Evolutionary conservation across 2,797 vertebrate species (phyloP).

Genomic region (Apodemus agrarius): DNA sequence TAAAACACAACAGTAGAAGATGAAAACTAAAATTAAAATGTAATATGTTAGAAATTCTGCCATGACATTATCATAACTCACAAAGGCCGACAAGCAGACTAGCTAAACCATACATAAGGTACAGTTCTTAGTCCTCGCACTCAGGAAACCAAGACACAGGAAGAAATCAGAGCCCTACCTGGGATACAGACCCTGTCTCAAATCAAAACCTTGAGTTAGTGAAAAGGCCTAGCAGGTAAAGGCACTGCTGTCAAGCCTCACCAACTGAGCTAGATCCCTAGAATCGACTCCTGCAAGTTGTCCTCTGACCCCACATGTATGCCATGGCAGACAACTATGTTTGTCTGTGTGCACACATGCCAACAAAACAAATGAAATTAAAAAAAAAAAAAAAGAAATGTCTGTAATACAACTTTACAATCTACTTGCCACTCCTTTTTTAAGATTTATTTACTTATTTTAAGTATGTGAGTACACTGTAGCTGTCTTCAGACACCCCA

Average conservation of each 20-base stretch:
- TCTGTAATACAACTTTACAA: neutral
- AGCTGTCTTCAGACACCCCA: too few relatives aligned
- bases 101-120: neutral
- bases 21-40: neutral
- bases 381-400: neutral
- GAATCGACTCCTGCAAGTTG: neutral
- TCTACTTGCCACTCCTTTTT: neutral
- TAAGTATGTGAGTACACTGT: too few relatives aligned
- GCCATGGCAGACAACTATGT: neutral
- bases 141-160: neutral
- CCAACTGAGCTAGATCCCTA: neutral
- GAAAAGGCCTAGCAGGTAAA: neutral
- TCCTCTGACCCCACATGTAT: neutral
- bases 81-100: neutral
- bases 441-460: too few relatives aligned
- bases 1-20: constrained; percentile 23
- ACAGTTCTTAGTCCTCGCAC: neutral
- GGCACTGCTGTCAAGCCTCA: neutral
- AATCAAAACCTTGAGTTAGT: neutral
- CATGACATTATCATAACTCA: neutral
- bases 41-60: neutral
- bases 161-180: neutral
- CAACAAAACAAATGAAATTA: neutral
- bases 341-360: neutral
- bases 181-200: neutral